Evolutionary conservation across 2,797 vertebrate genomes (phyloP).

Genomic region (Sebastiscus tertius): DNA sequence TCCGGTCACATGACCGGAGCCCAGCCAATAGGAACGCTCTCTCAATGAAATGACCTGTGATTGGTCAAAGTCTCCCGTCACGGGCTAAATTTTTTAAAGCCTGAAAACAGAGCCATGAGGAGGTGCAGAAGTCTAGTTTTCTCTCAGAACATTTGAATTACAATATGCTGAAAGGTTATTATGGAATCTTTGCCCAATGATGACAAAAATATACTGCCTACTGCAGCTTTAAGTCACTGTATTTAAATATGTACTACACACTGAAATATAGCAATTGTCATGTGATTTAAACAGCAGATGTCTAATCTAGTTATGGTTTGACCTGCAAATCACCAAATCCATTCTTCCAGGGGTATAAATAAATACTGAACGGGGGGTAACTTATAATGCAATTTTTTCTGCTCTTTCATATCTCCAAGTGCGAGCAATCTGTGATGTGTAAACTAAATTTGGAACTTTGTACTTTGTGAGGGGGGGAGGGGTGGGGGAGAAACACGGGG

Average conservation of each 20-base stretch:
- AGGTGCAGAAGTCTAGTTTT: too few relatives aligned
- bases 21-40: too few relatives aligned
- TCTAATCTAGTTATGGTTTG: not conserved
- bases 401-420: not conserved
- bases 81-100: too few relatives aligned
- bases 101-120: too few relatives aligned
- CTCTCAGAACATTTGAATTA: too few relatives aligned
- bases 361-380: not conserved
- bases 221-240: not conserved
- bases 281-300: not conserved
- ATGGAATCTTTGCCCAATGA: too few relatives aligned
- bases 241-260: not conserved
- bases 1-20: too few relatives aligned
- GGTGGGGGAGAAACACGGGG: not conserved
- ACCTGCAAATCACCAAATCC: not conserved
- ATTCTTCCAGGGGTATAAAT: not conserved
- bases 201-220: too few relatives aligned
- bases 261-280: not conserved
- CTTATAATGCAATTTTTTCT: not conserved
- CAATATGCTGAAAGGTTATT: too few relatives aligned
- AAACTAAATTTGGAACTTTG: slow-evolving; percentile 15
- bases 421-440: not conserved
- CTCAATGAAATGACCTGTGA: too few relatives aligned
- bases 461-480: not conserved
- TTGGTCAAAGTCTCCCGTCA: too few relatives aligned